Evolutionary conservation across 1,140 invertebrate genomes (phyloP), one percentile per base, ranked within the genome.

Genomic region (Bombyx mandarina): DNA sequence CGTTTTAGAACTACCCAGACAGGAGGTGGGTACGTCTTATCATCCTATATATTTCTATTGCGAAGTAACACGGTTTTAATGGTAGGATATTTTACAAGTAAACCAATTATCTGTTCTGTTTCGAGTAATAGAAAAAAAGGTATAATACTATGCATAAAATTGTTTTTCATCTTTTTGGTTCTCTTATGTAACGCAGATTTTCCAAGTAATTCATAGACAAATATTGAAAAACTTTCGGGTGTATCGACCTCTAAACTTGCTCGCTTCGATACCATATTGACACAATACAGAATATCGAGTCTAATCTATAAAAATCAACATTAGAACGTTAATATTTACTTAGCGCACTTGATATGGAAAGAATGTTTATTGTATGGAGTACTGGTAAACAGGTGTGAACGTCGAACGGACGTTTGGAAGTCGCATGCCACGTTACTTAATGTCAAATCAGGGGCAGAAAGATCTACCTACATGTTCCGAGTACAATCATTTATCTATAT

Each of bases 281-380:
- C 67, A 63, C 56, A 52, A 52, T 46, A 66, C 55, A 66, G 67
- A 77, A 77, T 73, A 71, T 61, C 56, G 4, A 52, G 35, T 57
- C 57, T 79, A 80, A 84, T 79, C 81, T 73, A 68, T 74, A 73
- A 77, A 83, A 84, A 84, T 76, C 72, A 82, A 82, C 72, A 84
- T 58, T 60, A 51, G 6, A 51, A 10, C 50, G 18, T 51, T 68
- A 47, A 66, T 75, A 71, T 81, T 80, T 77, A 62, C 71, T 60
- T 63, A 62, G 55, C 60, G 60, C 79, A 84, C 81, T 84, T 82
- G 79, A 84, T 82, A 84, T 69, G 69, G 62, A 73, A 75, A 72
- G 72, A 71, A 71, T 67, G 72, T 66, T 75, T 75, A 75, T 73
- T 67, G 26, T 8, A 35, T 35, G 8, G 63, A 61, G 62, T 59